phyloP scores from a whole-genome alignment of 2,797 vertebrate species.

The Staurois parvus region DNA sequence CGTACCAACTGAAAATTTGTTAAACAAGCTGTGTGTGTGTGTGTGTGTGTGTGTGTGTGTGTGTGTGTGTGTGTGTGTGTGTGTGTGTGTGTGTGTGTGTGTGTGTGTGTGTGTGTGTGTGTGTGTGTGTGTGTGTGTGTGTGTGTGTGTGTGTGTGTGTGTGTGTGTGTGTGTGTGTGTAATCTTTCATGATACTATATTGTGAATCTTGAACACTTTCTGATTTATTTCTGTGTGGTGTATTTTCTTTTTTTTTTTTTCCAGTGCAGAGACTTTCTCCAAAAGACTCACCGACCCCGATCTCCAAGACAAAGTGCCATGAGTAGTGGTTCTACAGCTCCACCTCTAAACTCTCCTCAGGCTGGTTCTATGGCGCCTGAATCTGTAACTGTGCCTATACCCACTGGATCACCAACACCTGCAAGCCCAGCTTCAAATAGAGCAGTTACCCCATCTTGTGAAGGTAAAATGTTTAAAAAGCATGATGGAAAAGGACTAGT shows the following conservation, averaged over 20 bases:
- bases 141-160: too few relatives aligned
- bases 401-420: slow-evolving; percentile 88
- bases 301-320: slow-evolving; percentile 91
- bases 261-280: slow-evolving; percentile 79
- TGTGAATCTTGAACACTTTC: neutral
- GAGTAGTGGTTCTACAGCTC: slow-evolving; percentile 80
- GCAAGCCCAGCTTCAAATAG: slow-evolving; percentile 90
- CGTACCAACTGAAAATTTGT: too few relatives aligned
- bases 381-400: slow-evolving; percentile 81
- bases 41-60: too few relatives aligned
- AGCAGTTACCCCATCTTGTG: slow-evolving; percentile 85
- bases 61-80: too few relatives aligned
- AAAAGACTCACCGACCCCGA: slow-evolving; percentile 93
- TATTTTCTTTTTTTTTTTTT: neutral
- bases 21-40: too few relatives aligned
- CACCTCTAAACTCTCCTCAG: slow-evolving; percentile 87
- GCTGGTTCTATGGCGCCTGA: slow-evolving; percentile 87
- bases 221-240: too few relatives aligned
- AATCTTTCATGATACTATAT: too few relatives aligned
- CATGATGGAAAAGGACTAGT: too few relatives aligned
- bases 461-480: slow-evolving; percentile 75
- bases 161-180: too few relatives aligned
- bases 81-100: too few relatives aligned
- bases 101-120: too few relatives aligned
- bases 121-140: too few relatives aligned